Percentiles rank a stretch among this genome's conserved stretches.
Conservation (phyloP, 1,140 invertebrate genomes). For the Pseudomyrmex pallidus region DNA sequence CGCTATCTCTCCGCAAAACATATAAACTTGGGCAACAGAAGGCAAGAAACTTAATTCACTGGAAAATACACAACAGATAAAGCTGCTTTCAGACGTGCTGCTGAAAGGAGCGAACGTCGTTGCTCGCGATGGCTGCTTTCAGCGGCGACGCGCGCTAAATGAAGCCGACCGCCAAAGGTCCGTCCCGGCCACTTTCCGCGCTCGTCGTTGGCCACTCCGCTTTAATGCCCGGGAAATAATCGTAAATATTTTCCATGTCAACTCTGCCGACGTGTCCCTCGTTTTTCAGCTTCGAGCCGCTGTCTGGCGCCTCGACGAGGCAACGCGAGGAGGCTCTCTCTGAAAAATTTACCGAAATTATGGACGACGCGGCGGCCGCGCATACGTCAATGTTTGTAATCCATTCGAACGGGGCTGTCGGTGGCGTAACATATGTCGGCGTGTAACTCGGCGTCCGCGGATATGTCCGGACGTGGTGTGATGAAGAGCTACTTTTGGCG, state of each 20-base stretch:
- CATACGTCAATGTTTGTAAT: constrained; percentile 63
- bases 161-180: constrained; percentile 50
- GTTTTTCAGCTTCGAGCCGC: background rate
- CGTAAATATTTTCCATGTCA: constrained; percentile 71
- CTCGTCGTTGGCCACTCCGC: constrained; percentile 33
- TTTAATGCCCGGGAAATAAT: constrained; percentile 70
- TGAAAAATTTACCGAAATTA: constrained; percentile 70
- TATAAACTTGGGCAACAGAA: constrained; percentile 76
- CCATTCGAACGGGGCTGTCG: constrained; percentile 45
- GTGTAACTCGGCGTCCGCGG: background rate
- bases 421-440: constrained; percentile 4
- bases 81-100: constrained; percentile 70
- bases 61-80: constrained; percentile 79
- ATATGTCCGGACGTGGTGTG: background rate
- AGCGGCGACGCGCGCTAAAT: constrained; percentile 42
- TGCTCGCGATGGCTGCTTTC: constrained; percentile 53
- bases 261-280: background rate
- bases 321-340: constrained; percentile 2
- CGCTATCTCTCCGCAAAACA: constrained; percentile 75
- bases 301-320: background rate
- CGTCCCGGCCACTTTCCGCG: constrained; percentile 19
- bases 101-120: constrained; percentile 38
- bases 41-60: constrained; percentile 78
- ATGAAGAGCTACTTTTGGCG: background rate
- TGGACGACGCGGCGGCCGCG: background rate